phyloP scores from a whole-genome alignment of 2,113 vertebrate species.

The Nothoprocta perdicaria region DNA sequence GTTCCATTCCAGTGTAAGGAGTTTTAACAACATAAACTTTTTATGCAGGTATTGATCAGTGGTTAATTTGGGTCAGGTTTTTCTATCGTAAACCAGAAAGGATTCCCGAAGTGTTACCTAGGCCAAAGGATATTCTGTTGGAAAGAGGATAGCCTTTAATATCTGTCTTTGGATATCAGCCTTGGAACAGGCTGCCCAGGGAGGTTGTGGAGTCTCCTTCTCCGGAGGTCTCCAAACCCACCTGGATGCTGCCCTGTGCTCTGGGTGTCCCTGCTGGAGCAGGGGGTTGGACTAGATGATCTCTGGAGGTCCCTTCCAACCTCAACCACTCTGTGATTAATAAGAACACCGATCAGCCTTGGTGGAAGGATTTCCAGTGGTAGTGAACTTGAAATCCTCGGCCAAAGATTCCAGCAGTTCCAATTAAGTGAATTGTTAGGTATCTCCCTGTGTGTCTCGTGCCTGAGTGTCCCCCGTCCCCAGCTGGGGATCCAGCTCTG shows the following conservation, averaged over 20 bases:
- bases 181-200: too few relatives aligned
- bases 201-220: too few relatives aligned
- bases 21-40: not conserved
- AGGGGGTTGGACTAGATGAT: too few relatives aligned
- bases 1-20: not conserved
- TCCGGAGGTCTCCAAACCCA: too few relatives aligned
- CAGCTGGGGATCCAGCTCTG: not conserved
- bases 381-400: not conserved
- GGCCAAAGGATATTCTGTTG: not conserved
- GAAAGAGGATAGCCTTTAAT: not conserved
- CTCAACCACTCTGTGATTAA: too few relatives aligned
- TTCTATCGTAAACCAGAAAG: not conserved
- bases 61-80: not conserved
- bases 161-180: too few relatives aligned
- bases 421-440: not conserved
- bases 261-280: too few relatives aligned
- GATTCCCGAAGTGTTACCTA: not conserved
- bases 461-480: not conserved
- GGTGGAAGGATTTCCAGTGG: accelerated
- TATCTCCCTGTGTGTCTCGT: not conserved
- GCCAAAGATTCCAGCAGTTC: not conserved
- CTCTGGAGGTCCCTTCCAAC: too few relatives aligned
- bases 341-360: accelerated
- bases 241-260: too few relatives aligned
- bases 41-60: not conserved